phyloP scores from a whole-genome alignment of 2,888 invertebrate species.

The Heterodera filipjevi region DNA sequence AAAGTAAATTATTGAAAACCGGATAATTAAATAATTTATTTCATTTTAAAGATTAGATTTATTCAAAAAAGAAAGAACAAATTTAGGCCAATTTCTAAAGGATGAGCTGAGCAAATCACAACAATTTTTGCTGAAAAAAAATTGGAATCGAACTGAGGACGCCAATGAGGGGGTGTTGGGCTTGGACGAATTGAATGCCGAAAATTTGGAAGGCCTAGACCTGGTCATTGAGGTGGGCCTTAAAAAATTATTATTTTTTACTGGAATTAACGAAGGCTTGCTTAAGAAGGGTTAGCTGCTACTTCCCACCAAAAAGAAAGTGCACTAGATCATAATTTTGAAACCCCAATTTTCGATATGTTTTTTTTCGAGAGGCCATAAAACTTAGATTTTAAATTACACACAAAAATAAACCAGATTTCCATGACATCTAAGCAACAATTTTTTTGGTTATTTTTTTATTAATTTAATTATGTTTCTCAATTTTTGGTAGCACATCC shows the following conservation, averaged over 20 bases:
- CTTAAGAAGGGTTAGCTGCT: too few species aligned
- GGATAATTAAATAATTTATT: too few species aligned
- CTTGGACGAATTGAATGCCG: conserved; percentile 47
- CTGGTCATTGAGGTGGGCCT: conserved; percentile 68
- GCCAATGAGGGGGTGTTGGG: conserved; percentile 47
- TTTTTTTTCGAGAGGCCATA: too few species aligned
- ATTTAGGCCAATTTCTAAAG: conserved; percentile 57
- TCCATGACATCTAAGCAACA: too few species aligned
- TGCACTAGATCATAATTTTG: too few species aligned
- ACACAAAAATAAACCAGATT: neutral
- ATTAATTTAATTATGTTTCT: neutral
- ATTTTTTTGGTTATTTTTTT: too few species aligned
- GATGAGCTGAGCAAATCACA: conserved; percentile 48
- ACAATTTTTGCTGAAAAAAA: conserved; percentile 49
- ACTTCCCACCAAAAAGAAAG: too few species aligned
- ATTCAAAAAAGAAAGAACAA: too few species aligned
- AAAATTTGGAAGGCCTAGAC: conserved; percentile 49
- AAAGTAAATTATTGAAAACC: too few species aligned
- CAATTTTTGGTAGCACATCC: conserved; percentile 67
- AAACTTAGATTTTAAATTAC: conserved; percentile 4
- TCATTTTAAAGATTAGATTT: too few species aligned
- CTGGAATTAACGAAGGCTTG: too few species aligned
- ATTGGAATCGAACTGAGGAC: conserved; percentile 59
- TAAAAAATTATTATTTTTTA: neutral
- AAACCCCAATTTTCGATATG: too few species aligned